Evolutionary conservation across 2,797 vertebrate species (phyloP).

Genomic region (Gila robusta): DNA sequence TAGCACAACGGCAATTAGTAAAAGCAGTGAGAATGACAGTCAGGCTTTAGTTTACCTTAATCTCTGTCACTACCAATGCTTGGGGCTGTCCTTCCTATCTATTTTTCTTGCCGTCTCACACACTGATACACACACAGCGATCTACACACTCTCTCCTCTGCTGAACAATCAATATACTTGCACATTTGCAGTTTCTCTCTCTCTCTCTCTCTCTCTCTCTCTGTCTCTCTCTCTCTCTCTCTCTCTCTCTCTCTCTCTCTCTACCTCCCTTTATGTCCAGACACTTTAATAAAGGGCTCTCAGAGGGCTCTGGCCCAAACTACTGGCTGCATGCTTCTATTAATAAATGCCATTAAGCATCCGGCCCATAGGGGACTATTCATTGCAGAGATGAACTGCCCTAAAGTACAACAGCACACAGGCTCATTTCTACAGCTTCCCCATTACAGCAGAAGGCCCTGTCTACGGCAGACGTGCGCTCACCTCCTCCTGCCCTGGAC

Average conservation of each 20-base stretch:
- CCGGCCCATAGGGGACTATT: constrained; percentile 83
- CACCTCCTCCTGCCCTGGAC: constrained; percentile 65
- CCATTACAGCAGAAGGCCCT: constrained; percentile 79
- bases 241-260: constrained; percentile 21
- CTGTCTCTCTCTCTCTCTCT: constrained; percentile 5
- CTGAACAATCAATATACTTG: constrained; percentile 68
- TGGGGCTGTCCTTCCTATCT: constrained; percentile 56
- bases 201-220: constrained; percentile 23
- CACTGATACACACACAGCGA: constrained; percentile 22
- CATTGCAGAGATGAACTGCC: constrained; percentile 87
- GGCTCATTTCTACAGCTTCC: constrained; percentile 82
- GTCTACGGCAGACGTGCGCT: constrained; percentile 62
- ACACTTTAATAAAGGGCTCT: constrained; percentile 81
- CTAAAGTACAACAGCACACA: constrained; percentile 84
- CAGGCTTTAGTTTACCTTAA: constrained; percentile 63
- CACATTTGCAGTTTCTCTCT: constrained; percentile 48
- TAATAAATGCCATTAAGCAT: constrained; percentile 89
- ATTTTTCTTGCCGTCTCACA: constrained; percentile 19
- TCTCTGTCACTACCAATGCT: constrained; percentile 65
- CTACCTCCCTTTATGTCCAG: constrained; percentile 69
- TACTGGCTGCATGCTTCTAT: constrained; percentile 83
- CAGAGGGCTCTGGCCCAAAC: constrained; percentile 78
- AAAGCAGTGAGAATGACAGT: constrained; percentile 55
- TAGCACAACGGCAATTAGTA: constrained; percentile 44
- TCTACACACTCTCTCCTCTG: constrained; percentile 40